Conservation (phyloP, 2,797 vertebrate species). For the Amblyraja radiata region DNA sequence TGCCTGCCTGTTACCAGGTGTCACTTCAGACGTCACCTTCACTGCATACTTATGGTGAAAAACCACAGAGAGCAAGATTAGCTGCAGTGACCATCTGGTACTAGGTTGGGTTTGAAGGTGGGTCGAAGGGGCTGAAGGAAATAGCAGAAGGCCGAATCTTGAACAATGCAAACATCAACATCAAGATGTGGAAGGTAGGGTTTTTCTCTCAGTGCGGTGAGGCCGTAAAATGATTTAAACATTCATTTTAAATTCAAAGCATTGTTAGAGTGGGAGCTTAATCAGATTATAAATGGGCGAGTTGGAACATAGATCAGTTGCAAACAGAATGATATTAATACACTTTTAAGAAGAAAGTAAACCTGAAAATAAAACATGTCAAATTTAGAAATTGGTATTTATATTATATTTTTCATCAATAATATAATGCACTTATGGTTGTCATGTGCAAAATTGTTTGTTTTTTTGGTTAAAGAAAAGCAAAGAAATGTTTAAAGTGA, state of each 20-base stretch:
- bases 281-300: not conserved
- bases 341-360: not conserved
- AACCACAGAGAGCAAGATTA: not conserved
- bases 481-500: not conserved
- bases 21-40: not conserved
- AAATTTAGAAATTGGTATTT: not conserved
- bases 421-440: not conserved
- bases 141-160: too few relatives aligned
- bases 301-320: not conserved
- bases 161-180: not conserved
- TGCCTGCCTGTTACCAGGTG: not conserved
- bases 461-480: too few relatives aligned
- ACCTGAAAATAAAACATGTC: not conserved
- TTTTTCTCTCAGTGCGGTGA: not conserved
- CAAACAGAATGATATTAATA: not conserved
- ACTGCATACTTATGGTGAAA: too few relatives aligned
- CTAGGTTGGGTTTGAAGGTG: not conserved
- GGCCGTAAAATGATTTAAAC: not conserved
- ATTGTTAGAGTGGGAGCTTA: too few relatives aligned
- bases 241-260: not conserved
- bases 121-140: not conserved
- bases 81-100: not conserved
- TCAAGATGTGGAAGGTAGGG: too few relatives aligned
- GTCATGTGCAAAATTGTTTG: not conserved
- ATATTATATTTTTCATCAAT: not conserved